Evolutionary conservation across 2,113 vertebrate species (phyloP), one percentile per base, ranked within the genome.

Genomic region (Hipposideros armiger): DNA sequence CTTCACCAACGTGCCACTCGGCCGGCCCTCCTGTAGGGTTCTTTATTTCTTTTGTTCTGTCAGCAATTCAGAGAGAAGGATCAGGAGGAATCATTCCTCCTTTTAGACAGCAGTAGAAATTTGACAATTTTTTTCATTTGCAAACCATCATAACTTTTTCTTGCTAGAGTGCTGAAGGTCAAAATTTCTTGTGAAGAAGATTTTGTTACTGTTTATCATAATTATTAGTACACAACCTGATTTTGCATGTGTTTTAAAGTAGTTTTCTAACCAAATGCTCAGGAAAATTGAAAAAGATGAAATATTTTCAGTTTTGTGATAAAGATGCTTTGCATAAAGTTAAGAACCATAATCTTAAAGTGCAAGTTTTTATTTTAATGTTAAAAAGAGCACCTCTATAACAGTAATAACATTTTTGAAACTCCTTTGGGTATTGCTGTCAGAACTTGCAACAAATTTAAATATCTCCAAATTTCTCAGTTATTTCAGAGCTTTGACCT

Each of bases 41-140:
- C 40, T 90, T 74, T 64, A 30, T 74, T 60, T 92, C 42, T 76
- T 89, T 69, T 40, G 2, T 64, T n/a, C 15, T 54, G 11, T 87
- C 52, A 82, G 42, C 45, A 74, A 22, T 78, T 94, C 28, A 76
- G 8, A 95, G 28, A 90, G 36, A 67, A 58, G 52, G 24, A 73
- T 80, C 14, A 73, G 72, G 26, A 78, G 11, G 19, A 56, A 42
- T 76, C 50, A 11, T 94, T 85, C 62, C 19, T 84, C 81, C 78
- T 74, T 84, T 58, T 67, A 88, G 7, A 77, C 17, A 73, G 26
- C 1, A 50, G 4, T 92, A 82, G 56, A 94, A 1, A 0, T 89
- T 93, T 36, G 50, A 84, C 60, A 83, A 67, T 88, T 52, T 69
- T 93, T 85, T 69, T 40, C 54, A 83, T 83, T 87, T 93, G 76